Evolutionary conservation across 2,113 vertebrate genomes (phyloP).

Genomic region (Delphinus delphis): DNA sequence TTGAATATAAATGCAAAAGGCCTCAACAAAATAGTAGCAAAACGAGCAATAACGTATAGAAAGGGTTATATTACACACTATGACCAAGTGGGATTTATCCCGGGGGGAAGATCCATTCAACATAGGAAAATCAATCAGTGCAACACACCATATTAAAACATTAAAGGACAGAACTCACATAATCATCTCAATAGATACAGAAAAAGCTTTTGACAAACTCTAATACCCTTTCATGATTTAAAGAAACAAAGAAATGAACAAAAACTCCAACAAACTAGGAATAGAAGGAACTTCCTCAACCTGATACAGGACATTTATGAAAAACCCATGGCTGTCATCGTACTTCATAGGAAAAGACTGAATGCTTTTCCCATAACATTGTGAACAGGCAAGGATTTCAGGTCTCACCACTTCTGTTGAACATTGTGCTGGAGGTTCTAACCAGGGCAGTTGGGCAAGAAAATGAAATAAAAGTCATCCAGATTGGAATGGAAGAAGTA

Average conservation of each 20-base stretch:
- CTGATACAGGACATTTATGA: not conserved
- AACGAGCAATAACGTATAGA: not conserved
- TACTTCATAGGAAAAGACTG: not conserved
- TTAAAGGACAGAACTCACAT: not conserved
- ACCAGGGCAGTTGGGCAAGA: not conserved
- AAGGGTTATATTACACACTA: not conserved
- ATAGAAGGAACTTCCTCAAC: not conserved
- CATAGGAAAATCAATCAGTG: not conserved
- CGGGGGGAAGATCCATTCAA: not conserved
- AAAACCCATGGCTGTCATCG: not conserved
- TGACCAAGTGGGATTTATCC: not conserved
- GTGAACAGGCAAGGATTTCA: not conserved
- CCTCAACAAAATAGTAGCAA: not conserved
- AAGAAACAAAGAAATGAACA: not conserved
- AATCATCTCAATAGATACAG: not conserved
- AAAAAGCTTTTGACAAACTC: not conserved
- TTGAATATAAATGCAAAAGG: conserved; percentile 19
- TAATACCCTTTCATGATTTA: not conserved
- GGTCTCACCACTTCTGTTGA: not conserved
- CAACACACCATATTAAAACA: not conserved
- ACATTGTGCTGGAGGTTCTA: not conserved
- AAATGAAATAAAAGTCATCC: not conserved
- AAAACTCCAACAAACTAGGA: not conserved
- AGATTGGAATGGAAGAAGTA: not conserved
- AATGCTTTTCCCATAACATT: not conserved